Percentiles rank a stretch among this genome's conserved stretches.
Evolutionary conservation across 2,888 invertebrate genomes (phyloP).

Genomic region (Acleris sparsana): DNA sequence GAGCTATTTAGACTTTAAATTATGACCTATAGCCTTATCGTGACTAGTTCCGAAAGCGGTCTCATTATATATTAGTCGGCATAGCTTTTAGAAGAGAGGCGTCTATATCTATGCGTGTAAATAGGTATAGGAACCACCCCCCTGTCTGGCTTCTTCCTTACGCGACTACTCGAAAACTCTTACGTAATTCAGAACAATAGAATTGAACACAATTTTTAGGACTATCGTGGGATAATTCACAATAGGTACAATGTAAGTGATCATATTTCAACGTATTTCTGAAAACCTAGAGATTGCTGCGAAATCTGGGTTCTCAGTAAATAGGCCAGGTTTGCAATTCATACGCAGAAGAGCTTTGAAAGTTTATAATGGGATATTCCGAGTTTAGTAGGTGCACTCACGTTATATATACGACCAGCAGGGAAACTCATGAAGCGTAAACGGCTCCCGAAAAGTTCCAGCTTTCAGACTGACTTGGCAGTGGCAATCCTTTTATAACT

Average conservation of each 20-base stretch:
- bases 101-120: slow-evolving; percentile 18
- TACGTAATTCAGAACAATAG: slow-evolving; percentile 58
- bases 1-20: slow-evolving; percentile 55
- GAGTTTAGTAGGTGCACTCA: slow-evolving; percentile 52
- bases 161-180: slow-evolving; percentile 44
- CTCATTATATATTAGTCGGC: slow-evolving; percentile 11
- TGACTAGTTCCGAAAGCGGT: slow-evolving; percentile 19
- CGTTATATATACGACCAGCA: slow-evolving; percentile 61
- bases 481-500: not conserved
- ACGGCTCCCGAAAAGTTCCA: slow-evolving; percentile 51
- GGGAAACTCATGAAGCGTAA: slow-evolving; percentile 52
- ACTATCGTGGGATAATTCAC: slow-evolving; percentile 39
- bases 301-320: slow-evolving; percentile 8
- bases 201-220: slow-evolving; percentile 48
- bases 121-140: slow-evolving; percentile 36
- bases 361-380: slow-evolving; percentile 64
- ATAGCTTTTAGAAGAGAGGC: slow-evolving; percentile 1
- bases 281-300: not conserved
- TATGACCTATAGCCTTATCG: slow-evolving; percentile 45
- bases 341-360: slow-evolving; percentile 64
- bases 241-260: not conserved
- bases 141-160: slow-evolving; percentile 46
- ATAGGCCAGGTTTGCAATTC: slow-evolving; percentile 46
- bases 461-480: slow-evolving; percentile 17
- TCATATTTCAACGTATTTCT: too few species aligned